A percentile compares a stretch with the other conserved stretches of the same genome.
Evolutionary conservation across 2,888 invertebrate genomes (phyloP).

Genomic region (Apodemia mormo): DNA sequence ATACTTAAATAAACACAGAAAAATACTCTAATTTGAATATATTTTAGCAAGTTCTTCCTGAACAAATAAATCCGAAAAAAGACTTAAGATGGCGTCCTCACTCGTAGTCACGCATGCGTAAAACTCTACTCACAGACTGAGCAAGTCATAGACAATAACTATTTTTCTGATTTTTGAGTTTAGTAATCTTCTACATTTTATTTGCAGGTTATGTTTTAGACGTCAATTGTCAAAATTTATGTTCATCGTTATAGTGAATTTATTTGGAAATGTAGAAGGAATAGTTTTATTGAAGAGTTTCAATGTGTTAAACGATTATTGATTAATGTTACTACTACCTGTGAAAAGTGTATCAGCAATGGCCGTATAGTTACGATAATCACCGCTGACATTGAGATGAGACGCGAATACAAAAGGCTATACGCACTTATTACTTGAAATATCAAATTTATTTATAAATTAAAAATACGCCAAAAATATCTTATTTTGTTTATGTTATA

Average conservation of each 20-base stretch:
- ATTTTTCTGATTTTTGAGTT: slow-evolving; percentile 53
- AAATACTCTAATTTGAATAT: not conserved
- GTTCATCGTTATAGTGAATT: slow-evolving; percentile 58
- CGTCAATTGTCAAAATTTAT: slow-evolving; percentile 74
- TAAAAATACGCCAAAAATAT: slow-evolving; percentile 8
- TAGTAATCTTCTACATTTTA: slow-evolving; percentile 51
- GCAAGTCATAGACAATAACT: slow-evolving; percentile 60
- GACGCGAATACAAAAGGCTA: slow-evolving; percentile 69
- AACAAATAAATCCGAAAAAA: not conserved
- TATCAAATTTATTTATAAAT: slow-evolving; percentile 33
- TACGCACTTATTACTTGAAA: slow-evolving; percentile 53
- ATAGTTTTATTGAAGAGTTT: slow-evolving; percentile 43
- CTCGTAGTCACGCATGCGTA: slow-evolving; percentile 60
- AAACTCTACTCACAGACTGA: slow-evolving; percentile 26
- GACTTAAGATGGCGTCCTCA: slow-evolving; percentile 39
- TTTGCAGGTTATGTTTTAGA: slow-evolving; percentile 78
- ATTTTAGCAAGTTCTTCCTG: not conserved
- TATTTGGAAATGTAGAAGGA: slow-evolving; percentile 46
- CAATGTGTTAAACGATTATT: slow-evolving; percentile 41
- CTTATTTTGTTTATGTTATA: not conserved
- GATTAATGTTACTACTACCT: slow-evolving; percentile 34
- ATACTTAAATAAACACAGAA: not conserved
- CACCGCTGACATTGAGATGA: slow-evolving; percentile 67
- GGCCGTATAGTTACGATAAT: slow-evolving; percentile 54
- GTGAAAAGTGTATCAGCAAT: slow-evolving; percentile 37